Evolutionary conservation across 1,140 invertebrate species (phyloP).

Genomic region (Papilio polyxenes): DNA sequence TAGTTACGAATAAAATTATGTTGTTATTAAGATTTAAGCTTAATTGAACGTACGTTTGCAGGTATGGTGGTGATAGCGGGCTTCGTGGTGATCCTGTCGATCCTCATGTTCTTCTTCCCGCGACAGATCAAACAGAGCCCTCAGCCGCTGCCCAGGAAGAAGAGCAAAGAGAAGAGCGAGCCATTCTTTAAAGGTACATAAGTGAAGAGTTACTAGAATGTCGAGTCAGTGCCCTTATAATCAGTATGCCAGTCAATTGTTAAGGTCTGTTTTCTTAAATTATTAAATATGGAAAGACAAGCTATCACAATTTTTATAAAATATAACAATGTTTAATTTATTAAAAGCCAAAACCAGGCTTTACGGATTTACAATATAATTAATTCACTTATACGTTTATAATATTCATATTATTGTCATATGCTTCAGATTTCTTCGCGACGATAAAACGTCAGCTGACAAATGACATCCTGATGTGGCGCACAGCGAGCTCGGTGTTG

Average conservation of each 20-base stretch:
- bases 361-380: not conserved
- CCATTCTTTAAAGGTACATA: conserved; percentile 72
- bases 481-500: conserved; percentile 93
- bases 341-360: not conserved
- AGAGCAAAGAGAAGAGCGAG: conserved; percentile 61
- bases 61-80: conserved; percentile 90
- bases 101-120: conserved; percentile 95
- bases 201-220: not conserved
- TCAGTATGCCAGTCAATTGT: too few relatives aligned
- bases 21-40: not conserved
- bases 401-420: not conserved
- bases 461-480: conserved; percentile 94
- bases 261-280: too few relatives aligned
- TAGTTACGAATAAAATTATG: not conserved
- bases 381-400: not conserved
- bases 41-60: conserved; percentile 57
- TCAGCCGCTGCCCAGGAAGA: conserved; percentile 59
- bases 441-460: conserved; percentile 91
- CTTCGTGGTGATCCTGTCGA: conserved; percentile 88
- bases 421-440: conserved; percentile 89
- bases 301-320: too few relatives aligned
- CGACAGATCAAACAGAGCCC: conserved; percentile 80
- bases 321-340: too few relatives aligned
- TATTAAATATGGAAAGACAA: too few relatives aligned
- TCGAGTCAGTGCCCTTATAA: too few relatives aligned